These are phyloP conservation scores for Pachymerium ferrugineum DNA, from an alignment of 2,888 invertebrate genomes.

Conservation along the genomic window DNA sequence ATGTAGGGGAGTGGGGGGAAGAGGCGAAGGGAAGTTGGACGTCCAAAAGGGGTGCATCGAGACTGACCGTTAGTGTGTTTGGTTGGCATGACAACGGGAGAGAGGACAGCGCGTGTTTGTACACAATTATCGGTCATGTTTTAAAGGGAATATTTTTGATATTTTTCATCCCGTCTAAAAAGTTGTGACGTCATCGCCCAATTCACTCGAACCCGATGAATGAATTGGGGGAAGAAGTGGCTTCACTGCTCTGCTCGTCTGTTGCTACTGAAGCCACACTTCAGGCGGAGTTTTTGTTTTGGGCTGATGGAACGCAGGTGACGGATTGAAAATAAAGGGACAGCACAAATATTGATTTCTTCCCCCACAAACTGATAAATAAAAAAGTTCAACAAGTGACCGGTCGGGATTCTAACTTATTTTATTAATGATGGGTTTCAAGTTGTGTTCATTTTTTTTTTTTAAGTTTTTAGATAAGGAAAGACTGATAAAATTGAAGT, in stretches of 20 bases:
- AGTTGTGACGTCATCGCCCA: conserved; percentile 1
- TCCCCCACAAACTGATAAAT: not conserved
- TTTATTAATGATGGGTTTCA: too few relatives aligned
- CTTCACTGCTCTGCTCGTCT: not conserved
- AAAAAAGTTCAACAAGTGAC: conserved; percentile 22
- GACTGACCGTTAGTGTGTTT: conserved; percentile 24
- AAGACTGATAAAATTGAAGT: not conserved
- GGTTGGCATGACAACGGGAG: conserved; percentile 11
- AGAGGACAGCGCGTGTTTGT: conserved; percentile 22
- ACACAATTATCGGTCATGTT: conserved; percentile 21
- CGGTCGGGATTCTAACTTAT: too few relatives aligned
- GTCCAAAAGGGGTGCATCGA: conserved; percentile 11
- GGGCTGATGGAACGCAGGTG: not conserved
- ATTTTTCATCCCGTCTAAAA: not conserved
- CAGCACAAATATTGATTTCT: not conserved
- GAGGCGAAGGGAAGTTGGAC: too few relatives aligned
- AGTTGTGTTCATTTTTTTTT: not conserved
- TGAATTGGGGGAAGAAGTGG: not conserved
- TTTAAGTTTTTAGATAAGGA: not conserved
- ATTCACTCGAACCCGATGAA: too few relatives aligned
- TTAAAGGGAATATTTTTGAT: conserved; percentile 24
- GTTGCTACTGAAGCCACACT: not conserved
- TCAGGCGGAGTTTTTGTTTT: not conserved
- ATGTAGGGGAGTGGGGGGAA: not conserved
- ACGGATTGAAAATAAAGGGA: not conserved